Evolutionary conservation across 2,797 vertebrate genomes (phyloP).

Genomic region (Pelochelys cantorii): DNA sequence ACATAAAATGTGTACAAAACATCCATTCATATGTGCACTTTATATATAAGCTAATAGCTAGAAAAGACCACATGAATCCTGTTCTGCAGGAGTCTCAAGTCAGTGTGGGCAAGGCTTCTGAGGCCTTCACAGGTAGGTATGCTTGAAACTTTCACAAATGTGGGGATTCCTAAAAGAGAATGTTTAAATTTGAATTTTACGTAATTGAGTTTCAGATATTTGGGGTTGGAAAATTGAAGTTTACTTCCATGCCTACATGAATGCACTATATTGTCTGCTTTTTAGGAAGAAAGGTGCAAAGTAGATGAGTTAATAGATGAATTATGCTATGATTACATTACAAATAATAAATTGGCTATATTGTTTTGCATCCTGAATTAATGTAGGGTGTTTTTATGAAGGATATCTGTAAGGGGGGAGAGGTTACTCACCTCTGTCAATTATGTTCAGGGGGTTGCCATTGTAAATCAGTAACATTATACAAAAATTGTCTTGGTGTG

Average conservation of each 20-base stretch:
- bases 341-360: neutral
- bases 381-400: neutral
- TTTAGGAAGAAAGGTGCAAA: neutral
- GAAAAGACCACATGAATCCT: neutral
- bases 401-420: neutral
- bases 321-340: too few relatives aligned
- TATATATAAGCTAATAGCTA: neutral
- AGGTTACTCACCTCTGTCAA: neutral
- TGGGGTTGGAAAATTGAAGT: neutral
- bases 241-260: neutral
- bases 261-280: neutral
- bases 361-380: neutral
- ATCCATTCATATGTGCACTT: accelerated
- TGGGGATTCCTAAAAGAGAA: neutral
- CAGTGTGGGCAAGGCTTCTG: neutral
- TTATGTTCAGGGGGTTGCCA: neutral
- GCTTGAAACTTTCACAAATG: neutral
- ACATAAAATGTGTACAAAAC: accelerated
- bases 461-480: neutral
- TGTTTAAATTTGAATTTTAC: neutral
- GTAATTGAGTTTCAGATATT: neutral
- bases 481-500: neutral
- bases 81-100: neutral
- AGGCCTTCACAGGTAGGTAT: neutral
- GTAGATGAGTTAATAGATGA: neutral